Evolutionary conservation across 2,888 invertebrate genomes (phyloP), one percentile per base, ranked within the genome.

Genomic region (Operophtera brumata): DNA sequence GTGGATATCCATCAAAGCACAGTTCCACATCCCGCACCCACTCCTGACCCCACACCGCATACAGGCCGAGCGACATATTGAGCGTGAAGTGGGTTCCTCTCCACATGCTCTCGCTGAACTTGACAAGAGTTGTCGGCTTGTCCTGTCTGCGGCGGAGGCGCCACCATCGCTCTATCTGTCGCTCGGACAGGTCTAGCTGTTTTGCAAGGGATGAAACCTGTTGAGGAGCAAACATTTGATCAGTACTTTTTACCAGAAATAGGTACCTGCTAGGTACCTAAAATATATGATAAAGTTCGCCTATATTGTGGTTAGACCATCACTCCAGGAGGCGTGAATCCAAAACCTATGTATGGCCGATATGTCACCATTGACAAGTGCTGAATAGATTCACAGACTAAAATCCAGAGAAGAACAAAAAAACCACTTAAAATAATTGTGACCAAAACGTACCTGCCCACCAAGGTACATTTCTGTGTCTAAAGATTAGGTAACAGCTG

Each of bases 21-120:
- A 95, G 86, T 62, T 94, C 95, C 49, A 97, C 96, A 74, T 97
- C 93, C 96, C 96, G 97, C 66, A 98, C 91, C 97, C 97, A 99
- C 26, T 95, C 92, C 84, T 98, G 98, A 79, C 96, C 94, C 96
- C 96, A 97, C 34, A 98, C 86, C 54, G 94, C 91, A 71, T 93
- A 92, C 36, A 96, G 70, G 10, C 98, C 98, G 83, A 94, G 97
- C 30, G 93, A 85, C 80, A 97, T 97, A 66, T 95, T 95, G 77
- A 92, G 93, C 7, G 93, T 83, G 78, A 97, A 97, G 86, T 96
- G 97, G 44, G 94, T 86, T 80, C 95, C 96, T 64, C 96, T 91
- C 97, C 97, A 98, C 86, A 95, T 93, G 75, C 95, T 96, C 88
- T 98, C 98, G 75, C 95, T 95, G 87, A 98, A 98, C 83, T 98